Base-by-base conservation (phyloP, 2,113 vertebrate species). In the Catharus minimus region DNA sequence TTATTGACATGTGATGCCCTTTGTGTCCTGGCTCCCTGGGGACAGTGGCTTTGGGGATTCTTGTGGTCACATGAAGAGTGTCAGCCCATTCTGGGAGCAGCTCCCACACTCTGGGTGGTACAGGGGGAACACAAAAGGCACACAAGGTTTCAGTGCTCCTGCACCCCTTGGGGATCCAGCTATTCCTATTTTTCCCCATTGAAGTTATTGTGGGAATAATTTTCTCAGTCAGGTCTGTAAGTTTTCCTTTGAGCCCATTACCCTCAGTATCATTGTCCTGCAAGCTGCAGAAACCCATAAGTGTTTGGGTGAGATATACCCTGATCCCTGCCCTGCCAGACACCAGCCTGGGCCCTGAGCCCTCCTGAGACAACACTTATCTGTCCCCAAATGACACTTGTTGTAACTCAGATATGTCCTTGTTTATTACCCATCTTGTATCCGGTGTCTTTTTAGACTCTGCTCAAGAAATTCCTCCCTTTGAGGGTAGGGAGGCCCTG, bases 111-210 rank as follows among this genome's bases (percentile, higher is more conserved):
- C 26, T 60, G 68, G 19, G 15, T 36, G 49, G 6, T 5, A 7
- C 53, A 33, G n/a, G 39, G 10, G 20, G 4, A 8, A 10, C 8
- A 47, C 28, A 22, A 41, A 60, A 32, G 1, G 4, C 67, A 6
- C 44, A 1, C 0, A 1, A 28, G 32, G 49, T 44, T 78, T 39
- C 16, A 3, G 24, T n/a, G 20, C 12, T 27, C 21, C 3, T 8
- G 10, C 4, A 10, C 28, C 20, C 52, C 5, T 12, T 58, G 49
- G 61, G 58, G 67, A 71, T 30, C 5, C 5, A 5, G 1, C 4
- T 3, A 0, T 15, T 85, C 21, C 30, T 27, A 0, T 4, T 65
- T 30, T 33, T 27, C 49, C 52, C 27, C 1, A 0, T 3, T 64
- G 14, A 33, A 55, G 26, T 28, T 53, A 5, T 8, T 23, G 24